Evolutionary conservation across 2,888 invertebrate species (phyloP), one percentile per base, ranked within the genome.

Genomic region (Pristionchus fissidentatus): DNA sequence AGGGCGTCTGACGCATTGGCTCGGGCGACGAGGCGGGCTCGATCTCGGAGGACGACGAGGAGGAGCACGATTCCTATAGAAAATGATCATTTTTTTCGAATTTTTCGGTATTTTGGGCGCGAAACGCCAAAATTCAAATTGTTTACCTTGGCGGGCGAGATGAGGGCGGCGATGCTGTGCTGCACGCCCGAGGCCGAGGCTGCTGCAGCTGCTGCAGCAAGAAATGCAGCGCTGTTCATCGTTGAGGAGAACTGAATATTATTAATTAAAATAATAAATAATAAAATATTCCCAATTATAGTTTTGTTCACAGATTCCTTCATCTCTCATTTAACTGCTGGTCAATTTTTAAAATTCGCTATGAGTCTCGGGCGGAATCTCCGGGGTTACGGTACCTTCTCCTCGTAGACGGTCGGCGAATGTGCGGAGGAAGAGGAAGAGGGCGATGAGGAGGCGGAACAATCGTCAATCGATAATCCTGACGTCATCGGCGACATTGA

Each of bases 401-500:
- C 79, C 2, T 57, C 79, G 26, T 79, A 57, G 26, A 15, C 10
- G n/a, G 55, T 35, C 79, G 79, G 41, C 15, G 29, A 41, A 13
- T 29, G 10, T 38, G 55, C 4, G 4, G 55, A 35, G 15, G 79
- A 57, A 0, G 55, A 57, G 2, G 55, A 57, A 4, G 79, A 22
- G n/a, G 55, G n/a, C 2, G 55, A n/a, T 3, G 79, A 38, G 0
- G 79, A 26, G 0, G 79, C 55, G 79, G 35, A 79, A 15, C 57
- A 55, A 8, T 77, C 75, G 8, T 29, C 32, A 13, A 73, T 73
- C 46, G 73, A 73, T 43, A 73, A 26, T 3, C 52, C 49, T 8
- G 79, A 79, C 41, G 57, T 55, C 79, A 79, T 55, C 57, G 79
- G 79, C 22, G 79, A 79, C 55, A 79, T 55, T 41, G 79, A 79